phyloP scores from a whole-genome alignment of 1,140 invertebrate genomes.

The Drosophila pachea region DNA sequence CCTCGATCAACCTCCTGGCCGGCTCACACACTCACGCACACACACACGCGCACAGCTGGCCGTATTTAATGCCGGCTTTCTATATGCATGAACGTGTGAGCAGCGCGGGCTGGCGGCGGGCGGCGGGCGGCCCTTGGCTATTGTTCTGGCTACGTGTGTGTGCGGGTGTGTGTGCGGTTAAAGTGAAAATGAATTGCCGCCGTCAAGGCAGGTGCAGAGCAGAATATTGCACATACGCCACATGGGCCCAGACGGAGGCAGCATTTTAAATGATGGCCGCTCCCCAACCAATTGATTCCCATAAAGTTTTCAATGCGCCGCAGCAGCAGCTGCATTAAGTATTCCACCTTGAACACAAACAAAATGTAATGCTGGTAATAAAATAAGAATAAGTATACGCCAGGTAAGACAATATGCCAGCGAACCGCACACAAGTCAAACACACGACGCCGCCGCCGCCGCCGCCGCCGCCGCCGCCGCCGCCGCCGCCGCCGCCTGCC shows the following conservation, averaged over 20 bases:
- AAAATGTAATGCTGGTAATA: constrained; percentile 46
- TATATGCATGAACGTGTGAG: constrained; percentile 56
- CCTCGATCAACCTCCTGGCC: constrained; percentile 4
- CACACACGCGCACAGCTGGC: not conserved
- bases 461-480: too few species aligned
- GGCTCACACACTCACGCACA: not conserved
- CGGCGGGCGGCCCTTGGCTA: constrained; percentile 33
- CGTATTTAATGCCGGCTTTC: constrained; percentile 59
- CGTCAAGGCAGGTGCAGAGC: constrained; percentile 27
- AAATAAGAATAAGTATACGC: constrained; percentile 42
- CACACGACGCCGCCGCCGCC: too few species aligned
- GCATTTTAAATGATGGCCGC: constrained; percentile 52
- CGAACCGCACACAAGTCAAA: constrained; percentile 62
- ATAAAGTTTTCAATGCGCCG: constrained; percentile 6
- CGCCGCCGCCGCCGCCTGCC: too few species aligned
- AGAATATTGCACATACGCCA: constrained; percentile 66
- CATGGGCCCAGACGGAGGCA: constrained; percentile 30
- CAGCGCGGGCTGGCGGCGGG: constrained; percentile 4
- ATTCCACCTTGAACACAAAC: constrained; percentile 41
- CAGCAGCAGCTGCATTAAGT: not conserved
- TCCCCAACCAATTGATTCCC: constrained; percentile 16
- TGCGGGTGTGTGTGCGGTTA: constrained; percentile 40
- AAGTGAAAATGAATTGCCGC: constrained; percentile 67
- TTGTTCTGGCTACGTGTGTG: constrained; percentile 53
- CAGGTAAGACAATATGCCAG: constrained; percentile 69